phyloP scores from a whole-genome alignment of 2,888 invertebrate genomes.

The Mamestra brassicae region DNA sequence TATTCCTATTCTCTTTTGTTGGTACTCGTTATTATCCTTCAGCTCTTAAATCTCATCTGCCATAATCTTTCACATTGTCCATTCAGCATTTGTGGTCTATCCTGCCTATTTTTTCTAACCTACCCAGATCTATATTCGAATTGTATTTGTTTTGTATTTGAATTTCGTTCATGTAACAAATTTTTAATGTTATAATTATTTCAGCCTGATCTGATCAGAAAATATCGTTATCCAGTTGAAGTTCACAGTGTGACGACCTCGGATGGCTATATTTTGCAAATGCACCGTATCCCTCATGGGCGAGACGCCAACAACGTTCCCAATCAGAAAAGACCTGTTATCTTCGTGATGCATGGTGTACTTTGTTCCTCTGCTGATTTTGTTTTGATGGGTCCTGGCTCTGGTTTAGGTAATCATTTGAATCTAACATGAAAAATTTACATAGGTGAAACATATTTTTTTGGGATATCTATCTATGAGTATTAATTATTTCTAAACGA shows the following conservation, averaged over 20 bases:
- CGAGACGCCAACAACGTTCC: conserved; percentile 83
- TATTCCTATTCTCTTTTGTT: background rate
- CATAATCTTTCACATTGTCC: too few species aligned
- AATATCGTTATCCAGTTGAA: conserved; percentile 92
- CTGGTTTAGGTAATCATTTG: conserved; percentile 90
- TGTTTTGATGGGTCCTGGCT: conserved; percentile 93
- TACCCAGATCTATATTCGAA: background rate
- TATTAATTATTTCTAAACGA: background rate
- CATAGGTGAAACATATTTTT: too few species aligned
- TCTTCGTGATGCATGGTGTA: conserved; percentile 93
- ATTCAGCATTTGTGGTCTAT: too few species aligned
- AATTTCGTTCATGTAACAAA: background rate
- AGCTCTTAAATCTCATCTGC: too few species aligned
- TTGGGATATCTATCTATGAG: background rate
- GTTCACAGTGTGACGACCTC: conserved; percentile 92
- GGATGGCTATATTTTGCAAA: conserved; percentile 94
- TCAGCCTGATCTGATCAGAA: conserved; percentile 85
- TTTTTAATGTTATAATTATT: conserved; percentile 11
- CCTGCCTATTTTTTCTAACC: background rate
- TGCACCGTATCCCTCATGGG: conserved; percentile 93
- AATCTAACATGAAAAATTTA: background rate
- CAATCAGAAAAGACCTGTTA: conserved; percentile 87
- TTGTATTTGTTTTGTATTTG: background rate
- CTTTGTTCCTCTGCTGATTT: conserved; percentile 94
- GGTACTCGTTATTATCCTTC: background rate